Conservation (phyloP, 2,888 invertebrate species). For the Dyspetes luteomarginatus region DNA sequence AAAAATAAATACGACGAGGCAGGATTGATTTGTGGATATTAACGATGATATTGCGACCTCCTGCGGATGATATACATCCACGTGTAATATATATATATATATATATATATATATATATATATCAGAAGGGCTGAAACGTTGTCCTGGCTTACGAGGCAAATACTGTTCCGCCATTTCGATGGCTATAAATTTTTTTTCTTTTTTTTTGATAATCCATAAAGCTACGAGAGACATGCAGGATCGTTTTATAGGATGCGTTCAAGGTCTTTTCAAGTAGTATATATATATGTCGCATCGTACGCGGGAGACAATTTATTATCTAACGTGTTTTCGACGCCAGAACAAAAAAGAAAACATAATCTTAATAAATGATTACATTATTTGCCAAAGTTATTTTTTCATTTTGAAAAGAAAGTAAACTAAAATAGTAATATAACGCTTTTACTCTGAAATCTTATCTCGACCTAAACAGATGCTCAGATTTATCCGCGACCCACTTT, state of each 20-base stretch:
- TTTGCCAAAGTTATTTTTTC: not conserved
- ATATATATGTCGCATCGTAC: not conserved
- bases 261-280: not conserved
- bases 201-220: slow-evolving; percentile 29
- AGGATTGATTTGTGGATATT: slow-evolving; percentile 66
- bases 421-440: not conserved
- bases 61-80: slow-evolving; percentile 59
- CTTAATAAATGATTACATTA: not conserved
- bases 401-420: not conserved
- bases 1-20: too few species aligned
- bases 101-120: not conserved
- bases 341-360: not conserved
- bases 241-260: not conserved
- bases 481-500: slow-evolving; percentile 43
- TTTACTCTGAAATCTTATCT: slow-evolving; percentile 4
- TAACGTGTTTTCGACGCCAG: not conserved
- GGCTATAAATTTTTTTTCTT: slow-evolving; percentile 38
- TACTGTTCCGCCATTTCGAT: slow-evolving; percentile 2
- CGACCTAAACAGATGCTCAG: slow-evolving; percentile 13
- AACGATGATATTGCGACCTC: slow-evolving; percentile 50
- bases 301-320: not conserved
- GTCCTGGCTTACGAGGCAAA: not conserved
- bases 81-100: slow-evolving; percentile 33
- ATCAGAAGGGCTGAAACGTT: slow-evolving; percentile 39
- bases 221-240: slow-evolving; percentile 7